A percentile compares a stretch with the other conserved stretches of the same genome.
Evolutionary conservation across 1,140 invertebrate species (phyloP).

Genomic region (Pomacea maculata): DNA sequence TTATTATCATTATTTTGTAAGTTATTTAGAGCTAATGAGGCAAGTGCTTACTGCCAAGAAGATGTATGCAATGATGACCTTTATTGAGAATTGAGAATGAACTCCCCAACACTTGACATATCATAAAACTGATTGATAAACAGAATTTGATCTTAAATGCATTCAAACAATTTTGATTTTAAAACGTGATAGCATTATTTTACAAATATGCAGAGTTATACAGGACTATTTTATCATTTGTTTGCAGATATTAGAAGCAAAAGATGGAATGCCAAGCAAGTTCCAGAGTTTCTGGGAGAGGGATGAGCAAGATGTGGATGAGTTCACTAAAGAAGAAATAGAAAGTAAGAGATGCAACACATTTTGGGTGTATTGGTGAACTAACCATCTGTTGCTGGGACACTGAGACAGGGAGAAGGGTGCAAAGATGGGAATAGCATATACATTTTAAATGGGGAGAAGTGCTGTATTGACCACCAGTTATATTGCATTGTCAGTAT

Average conservation of each 20-base stretch:
- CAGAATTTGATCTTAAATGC: too few relatives aligned
- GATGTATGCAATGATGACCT: too few relatives aligned
- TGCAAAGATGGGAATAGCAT: not conserved
- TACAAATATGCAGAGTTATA: too few relatives aligned
- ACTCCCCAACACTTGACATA: too few relatives aligned
- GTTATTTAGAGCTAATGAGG: too few relatives aligned
- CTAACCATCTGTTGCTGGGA: not conserved
- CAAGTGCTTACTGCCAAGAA: too few relatives aligned
- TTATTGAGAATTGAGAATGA: too few relatives aligned
- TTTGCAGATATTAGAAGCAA: constrained; percentile 50
- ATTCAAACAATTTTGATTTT: too few relatives aligned
- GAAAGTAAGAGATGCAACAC: constrained; percentile 39
- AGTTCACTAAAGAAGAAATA: constrained; percentile 54
- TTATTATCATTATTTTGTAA: too few relatives aligned
- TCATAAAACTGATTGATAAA: too few relatives aligned
- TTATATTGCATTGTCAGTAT: too few relatives aligned
- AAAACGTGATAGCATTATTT: too few relatives aligned
- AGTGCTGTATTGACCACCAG: not conserved
- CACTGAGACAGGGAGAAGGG: not conserved
- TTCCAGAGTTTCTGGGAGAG: constrained; percentile 56
- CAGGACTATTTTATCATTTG: not conserved
- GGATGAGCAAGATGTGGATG: constrained; percentile 55
- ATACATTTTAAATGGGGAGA: not conserved
- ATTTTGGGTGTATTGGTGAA: not conserved
- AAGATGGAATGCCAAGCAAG: constrained; percentile 46